phyloP scores from a whole-genome alignment of 2,113 vertebrate genomes.

The Callaeas wilsoni region DNA sequence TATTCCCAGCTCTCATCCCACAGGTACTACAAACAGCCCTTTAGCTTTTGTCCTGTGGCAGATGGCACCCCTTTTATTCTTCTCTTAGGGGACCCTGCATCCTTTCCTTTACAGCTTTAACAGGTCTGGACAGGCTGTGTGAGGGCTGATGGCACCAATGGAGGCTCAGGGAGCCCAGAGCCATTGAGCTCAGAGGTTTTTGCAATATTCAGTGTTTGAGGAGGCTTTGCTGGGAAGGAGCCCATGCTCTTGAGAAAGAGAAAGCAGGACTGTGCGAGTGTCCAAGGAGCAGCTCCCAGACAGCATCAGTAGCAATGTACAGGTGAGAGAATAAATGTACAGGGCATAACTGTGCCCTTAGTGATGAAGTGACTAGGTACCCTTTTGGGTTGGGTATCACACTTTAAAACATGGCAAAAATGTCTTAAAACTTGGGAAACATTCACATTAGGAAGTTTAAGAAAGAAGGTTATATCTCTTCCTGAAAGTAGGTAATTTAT shows the following conservation, averaged over 20 bases:
- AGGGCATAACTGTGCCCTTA: background rate
- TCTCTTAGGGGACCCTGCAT: background rate
- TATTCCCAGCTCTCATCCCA: background rate
- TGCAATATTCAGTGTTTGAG: background rate
- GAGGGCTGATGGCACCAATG: fast-evolving
- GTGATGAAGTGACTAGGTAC: background rate
- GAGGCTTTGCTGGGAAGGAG: background rate
- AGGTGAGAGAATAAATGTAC: background rate
- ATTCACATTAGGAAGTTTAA: background rate
- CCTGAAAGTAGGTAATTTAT: background rate
- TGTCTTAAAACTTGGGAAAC: background rate
- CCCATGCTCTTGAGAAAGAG: fast-evolving
- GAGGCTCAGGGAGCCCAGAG: background rate
- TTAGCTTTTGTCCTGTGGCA: background rate
- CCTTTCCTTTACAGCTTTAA: background rate
- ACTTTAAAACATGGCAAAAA: background rate
- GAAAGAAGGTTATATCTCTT: background rate
- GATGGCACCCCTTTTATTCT: background rate
- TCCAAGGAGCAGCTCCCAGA: background rate
- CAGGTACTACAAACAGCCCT: background rate
- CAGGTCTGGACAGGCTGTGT: background rate
- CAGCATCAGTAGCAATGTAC: too few relatives aligned
- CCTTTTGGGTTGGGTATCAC: background rate
- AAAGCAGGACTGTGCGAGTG: fast-evolving
- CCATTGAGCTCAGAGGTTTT: background rate